These are phyloP conservation scores for Panthera tigris DNA, from an alignment of 2,113 vertebrate genomes.

Conservation along the genomic window DNA sequence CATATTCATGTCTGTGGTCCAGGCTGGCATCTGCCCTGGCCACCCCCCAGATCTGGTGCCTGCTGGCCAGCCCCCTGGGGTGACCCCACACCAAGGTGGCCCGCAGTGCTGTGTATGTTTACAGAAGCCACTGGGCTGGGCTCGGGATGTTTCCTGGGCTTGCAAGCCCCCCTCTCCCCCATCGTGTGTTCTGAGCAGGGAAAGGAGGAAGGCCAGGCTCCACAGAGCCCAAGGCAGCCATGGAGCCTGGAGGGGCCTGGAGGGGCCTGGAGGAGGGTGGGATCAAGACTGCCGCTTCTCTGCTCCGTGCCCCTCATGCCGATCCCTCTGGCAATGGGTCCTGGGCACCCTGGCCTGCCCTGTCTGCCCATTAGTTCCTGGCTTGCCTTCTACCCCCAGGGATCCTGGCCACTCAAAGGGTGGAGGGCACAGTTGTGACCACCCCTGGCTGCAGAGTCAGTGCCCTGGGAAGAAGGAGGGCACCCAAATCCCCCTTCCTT, in stretches of 20 bases:
- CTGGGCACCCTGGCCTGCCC: background rate
- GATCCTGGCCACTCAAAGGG: slow-evolving; percentile 6
- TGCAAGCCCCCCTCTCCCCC: background rate
- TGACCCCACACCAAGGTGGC: background rate
- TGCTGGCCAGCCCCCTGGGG: slow-evolving; percentile 67
- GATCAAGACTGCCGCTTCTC: background rate
- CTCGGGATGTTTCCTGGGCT: background rate
- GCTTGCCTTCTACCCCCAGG: background rate
- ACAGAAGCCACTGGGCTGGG: slow-evolving; percentile 64
- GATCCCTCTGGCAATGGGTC: background rate
- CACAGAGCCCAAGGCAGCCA: background rate
- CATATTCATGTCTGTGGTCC: background rate
- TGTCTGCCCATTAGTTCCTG: background rate
- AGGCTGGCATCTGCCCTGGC: slow-evolving; percentile 33
- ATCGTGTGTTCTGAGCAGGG: background rate
- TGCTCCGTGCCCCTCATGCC: background rate
- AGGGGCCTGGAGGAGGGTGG: background rate
- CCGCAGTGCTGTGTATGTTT: slow-evolving; percentile 64
- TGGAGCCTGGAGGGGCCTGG: background rate
- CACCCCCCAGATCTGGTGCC: slow-evolving; percentile 60
- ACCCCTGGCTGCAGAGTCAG: slow-evolving; percentile 12
- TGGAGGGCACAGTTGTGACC: background rate
- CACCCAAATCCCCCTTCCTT: background rate
- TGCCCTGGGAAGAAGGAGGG: background rate
- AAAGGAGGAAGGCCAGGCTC: background rate